Evolutionary conservation across 2,113 vertebrate genomes (phyloP).

Genomic region (Phyllostomus discolor): DNA sequence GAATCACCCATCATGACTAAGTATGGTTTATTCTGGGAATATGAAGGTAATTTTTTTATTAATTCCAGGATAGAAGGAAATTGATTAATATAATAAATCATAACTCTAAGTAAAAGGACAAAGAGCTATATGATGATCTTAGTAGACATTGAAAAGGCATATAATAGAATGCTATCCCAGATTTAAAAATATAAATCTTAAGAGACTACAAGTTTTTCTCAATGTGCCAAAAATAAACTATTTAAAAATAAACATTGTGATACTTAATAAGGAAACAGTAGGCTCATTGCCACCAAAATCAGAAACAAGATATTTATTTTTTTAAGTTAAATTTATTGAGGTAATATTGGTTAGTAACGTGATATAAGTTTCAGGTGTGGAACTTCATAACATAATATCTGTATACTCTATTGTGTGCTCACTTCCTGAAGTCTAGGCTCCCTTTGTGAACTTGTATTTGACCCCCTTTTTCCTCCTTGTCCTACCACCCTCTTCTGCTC

Average conservation of each 20-base stretch:
- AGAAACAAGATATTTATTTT: neutral
- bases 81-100: slow-evolving; percentile 17
- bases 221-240: neutral
- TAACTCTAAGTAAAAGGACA: slow-evolving; percentile 31
- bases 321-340: neutral
- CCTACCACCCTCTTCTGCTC: neutral
- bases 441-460: neutral
- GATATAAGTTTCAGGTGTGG: neutral
- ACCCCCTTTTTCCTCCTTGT: neutral
- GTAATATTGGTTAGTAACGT: neutral
- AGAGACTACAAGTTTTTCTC: neutral
- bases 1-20: neutral
- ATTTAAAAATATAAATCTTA: slow-evolving; percentile 27
- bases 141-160: neutral
- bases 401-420: neutral
- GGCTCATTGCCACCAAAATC: neutral
- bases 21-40: slow-evolving; percentile 26
- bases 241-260: neutral
- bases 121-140: slow-evolving; percentile 6
- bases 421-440: neutral
- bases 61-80: slow-evolving; percentile 28
- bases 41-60: slow-evolving; percentile 21
- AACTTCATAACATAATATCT: neutral
- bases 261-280: slow-evolving; percentile 23
- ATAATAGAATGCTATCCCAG: neutral